Percentiles rank a stretch among this genome's conserved stretches.
These are phyloP conservation scores for Chamaea fasciata DNA, from an alignment of 2,113 vertebrate genomes.

Conservation along the genomic window DNA sequence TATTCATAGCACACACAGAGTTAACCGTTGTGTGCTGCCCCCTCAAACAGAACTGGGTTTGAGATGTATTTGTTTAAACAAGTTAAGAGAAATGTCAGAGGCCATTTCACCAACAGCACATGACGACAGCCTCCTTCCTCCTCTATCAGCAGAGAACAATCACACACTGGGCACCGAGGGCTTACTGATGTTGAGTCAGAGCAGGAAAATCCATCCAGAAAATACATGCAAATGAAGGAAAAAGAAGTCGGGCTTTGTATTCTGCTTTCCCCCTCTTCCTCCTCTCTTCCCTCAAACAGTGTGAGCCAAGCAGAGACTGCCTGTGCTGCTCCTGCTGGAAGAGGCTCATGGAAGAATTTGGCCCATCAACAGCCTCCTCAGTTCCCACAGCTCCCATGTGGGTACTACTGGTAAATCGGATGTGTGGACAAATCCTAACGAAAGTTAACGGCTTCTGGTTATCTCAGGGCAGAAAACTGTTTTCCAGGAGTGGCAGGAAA, in stretches of 20 bases:
- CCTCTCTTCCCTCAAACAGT: background rate
- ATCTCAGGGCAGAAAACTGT: background rate
- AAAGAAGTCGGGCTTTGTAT: background rate
- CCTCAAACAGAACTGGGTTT: slow-evolving; percentile 32
- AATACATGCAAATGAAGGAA: background rate
- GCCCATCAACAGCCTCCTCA: background rate
- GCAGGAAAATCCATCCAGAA: slow-evolving; percentile 5
- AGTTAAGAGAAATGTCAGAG: slow-evolving; percentile 58
- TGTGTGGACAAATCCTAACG: background rate
- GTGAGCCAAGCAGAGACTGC: background rate
- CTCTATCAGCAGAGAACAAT: slow-evolving; percentile 39
- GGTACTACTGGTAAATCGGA: background rate
- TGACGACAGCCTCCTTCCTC: slow-evolving; percentile 21
- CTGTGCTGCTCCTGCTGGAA: background rate
- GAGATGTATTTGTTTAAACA: slow-evolving; percentile 57
- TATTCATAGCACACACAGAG: background rate
- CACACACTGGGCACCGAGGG: background rate
- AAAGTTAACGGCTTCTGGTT: background rate
- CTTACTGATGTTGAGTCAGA: slow-evolving; percentile 40
- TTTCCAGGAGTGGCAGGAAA: background rate
- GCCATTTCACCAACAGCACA: background rate
- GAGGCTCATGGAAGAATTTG: background rate
- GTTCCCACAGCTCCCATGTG: background rate
- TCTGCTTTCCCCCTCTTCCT: background rate
- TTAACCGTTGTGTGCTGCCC: background rate